These are phyloP conservation scores for Xestia rhomboidea DNA, from an alignment of 2,888 invertebrate genomes.

Conservation along the genomic window DNA sequence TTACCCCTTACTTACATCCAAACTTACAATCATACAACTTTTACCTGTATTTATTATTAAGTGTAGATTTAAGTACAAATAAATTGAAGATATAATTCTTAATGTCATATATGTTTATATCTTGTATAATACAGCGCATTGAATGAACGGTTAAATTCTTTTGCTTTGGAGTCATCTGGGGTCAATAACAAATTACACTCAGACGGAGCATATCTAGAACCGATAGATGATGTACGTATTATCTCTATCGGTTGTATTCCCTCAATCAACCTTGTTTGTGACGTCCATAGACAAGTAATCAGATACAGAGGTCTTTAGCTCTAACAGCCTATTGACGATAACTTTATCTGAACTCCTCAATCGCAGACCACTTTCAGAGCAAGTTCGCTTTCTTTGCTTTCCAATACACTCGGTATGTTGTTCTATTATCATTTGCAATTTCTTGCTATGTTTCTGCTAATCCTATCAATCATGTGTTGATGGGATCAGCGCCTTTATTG, in stretches of 20 bases:
- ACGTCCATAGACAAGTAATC: background rate
- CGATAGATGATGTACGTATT: background rate
- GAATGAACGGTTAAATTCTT: conserved; percentile 10
- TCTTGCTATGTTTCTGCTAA: conserved; percentile 38
- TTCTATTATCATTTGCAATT: conserved; percentile 70
- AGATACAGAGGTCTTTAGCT: conserved; percentile 38
- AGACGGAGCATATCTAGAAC: background rate
- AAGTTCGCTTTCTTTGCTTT: conserved; percentile 77
- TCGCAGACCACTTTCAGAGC: conserved; percentile 69
- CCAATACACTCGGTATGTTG: conserved; percentile 75
- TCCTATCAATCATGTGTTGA: conserved; percentile 54
- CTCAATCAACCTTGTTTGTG: conserved; percentile 5
- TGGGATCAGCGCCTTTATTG: conserved; percentile 47
- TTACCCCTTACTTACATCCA: background rate
- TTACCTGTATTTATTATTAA: no score
- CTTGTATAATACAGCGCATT: conserved; percentile 17
- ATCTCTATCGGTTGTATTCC: background rate
- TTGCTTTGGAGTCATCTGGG: background rate
- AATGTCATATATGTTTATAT: conserved; percentile 2
- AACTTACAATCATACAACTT: background rate
- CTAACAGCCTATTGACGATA: conserved; percentile 36
- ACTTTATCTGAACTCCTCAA: conserved; percentile 54
- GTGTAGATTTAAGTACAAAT: background rate
- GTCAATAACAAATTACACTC: conserved; percentile 2
- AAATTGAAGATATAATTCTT: conserved; percentile 3